phyloP scores from a whole-genome alignment of 2,888 invertebrate species.

The Caenorhabditis plicata region DNA sequence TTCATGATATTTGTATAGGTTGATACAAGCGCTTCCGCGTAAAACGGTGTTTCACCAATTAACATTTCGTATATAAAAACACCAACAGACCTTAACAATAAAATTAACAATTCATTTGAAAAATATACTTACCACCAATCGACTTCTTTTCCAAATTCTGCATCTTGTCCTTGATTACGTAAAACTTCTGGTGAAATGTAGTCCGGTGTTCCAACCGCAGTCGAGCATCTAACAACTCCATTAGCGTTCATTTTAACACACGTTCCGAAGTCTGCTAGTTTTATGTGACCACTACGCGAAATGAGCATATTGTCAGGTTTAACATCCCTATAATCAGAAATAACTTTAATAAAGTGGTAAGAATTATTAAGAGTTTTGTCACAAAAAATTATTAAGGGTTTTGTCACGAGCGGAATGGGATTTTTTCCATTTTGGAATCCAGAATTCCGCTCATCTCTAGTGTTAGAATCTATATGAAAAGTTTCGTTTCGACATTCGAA shows the following conservation, averaged over 20 bases:
- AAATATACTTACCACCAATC: slow-evolving; percentile 68
- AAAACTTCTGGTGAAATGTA: slow-evolving; percentile 98
- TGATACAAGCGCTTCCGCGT: slow-evolving; percentile 94
- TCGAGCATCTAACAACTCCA: slow-evolving; percentile 41
- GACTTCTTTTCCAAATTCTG: slow-evolving; percentile 90
- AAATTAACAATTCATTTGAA: neutral
- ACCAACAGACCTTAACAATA: slow-evolving; percentile 77
- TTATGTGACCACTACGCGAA: slow-evolving; percentile 79
- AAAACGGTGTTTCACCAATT: slow-evolving; percentile 92
- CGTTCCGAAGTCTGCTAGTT: slow-evolving; percentile 98
- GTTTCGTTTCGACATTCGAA: neutral
- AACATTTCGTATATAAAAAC: slow-evolving; percentile 99
- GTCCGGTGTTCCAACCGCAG: slow-evolving; percentile 97
- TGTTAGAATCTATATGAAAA: neutral
- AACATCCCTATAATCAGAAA: slow-evolving; percentile 78
- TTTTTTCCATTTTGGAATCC: no score
- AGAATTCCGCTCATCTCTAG: no score
- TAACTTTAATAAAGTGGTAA: neutral
- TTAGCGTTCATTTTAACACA: slow-evolving; percentile 91
- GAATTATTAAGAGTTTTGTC: neutral
- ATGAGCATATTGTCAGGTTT: slow-evolving; percentile 77
- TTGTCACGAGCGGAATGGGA: no score
- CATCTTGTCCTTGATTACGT: slow-evolving; percentile 91
- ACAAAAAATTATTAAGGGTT: neutral
- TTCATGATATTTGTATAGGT: slow-evolving; percentile 99